Conservation (phyloP, 2,113 vertebrate species). For the Sander vitreus region DNA sequence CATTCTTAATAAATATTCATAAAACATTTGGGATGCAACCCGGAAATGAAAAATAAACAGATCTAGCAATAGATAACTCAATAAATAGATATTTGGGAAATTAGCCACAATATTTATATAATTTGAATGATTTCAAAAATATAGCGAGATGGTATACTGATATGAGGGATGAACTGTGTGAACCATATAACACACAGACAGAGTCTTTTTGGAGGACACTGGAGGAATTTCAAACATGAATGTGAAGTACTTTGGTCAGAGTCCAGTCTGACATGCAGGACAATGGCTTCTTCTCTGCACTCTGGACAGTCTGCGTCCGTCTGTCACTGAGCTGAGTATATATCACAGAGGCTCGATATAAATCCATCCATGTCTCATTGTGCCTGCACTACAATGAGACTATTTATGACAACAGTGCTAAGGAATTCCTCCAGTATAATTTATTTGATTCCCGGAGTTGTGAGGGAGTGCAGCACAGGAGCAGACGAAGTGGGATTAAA, state of each 20-base stretch:
- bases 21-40: conserved; percentile 5
- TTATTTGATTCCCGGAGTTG: conserved; percentile 68
- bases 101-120: conserved; percentile 3
- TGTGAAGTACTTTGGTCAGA: conserved; percentile 61
- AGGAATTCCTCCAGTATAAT: conserved; percentile 73
- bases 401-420: conserved; percentile 74
- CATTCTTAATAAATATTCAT: conserved; percentile 25
- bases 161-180: conserved; percentile 32
- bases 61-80: background rate
- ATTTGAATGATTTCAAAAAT: conserved; percentile 2
- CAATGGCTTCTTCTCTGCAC: conserved; percentile 78
- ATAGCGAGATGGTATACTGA: background rate
- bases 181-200: conserved; percentile 5
- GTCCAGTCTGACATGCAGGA: conserved; percentile 68
- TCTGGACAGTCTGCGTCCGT: conserved; percentile 42
- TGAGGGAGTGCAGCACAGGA: conserved; percentile 63
- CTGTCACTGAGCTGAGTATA: conserved; percentile 63
- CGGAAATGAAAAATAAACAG: conserved; percentile 35
- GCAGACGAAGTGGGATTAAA: conserved; percentile 42
- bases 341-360: conserved; percentile 75
- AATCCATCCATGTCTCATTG: conserved; percentile 77
- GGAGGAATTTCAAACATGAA: conserved; percentile 75
- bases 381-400: conserved; percentile 75
- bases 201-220: conserved; percentile 47
- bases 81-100: conserved; percentile 18